phyloP scores from a whole-genome alignment of 2,888 invertebrate species.

The Lypha dubia region DNA sequence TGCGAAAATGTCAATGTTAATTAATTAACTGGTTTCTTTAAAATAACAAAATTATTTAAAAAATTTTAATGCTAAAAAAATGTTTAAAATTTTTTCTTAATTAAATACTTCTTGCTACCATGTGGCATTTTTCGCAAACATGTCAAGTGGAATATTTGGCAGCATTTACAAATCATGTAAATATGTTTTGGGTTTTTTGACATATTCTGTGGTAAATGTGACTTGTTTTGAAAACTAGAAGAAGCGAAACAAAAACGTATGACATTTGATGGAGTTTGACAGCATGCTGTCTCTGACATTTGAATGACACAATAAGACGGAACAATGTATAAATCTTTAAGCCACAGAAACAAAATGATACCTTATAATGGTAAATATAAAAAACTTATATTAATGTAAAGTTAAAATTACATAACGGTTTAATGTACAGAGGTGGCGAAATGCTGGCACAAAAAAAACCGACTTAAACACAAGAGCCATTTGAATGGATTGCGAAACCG shows the following conservation, averaged over 20 bases:
- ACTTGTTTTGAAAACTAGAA: conserved; percentile 33
- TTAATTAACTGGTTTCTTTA: neutral
- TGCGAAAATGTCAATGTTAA: neutral
- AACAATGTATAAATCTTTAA: conserved; percentile 40
- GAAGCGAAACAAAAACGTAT: conserved; percentile 12
- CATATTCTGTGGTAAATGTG: conserved; percentile 49
- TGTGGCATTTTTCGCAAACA: neutral
- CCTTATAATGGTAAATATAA: conserved; percentile 23
- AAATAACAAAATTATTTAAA: neutral
- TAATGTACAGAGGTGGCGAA: neutral
- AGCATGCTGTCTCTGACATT: conserved; percentile 54
- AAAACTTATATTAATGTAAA: conserved; percentile 10
- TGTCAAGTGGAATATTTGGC: neutral
- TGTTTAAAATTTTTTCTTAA: neutral
- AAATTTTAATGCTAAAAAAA: neutral
- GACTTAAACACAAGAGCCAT: no score
- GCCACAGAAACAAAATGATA: conserved; percentile 43
- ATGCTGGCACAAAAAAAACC: no score
- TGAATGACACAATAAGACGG: conserved; percentile 56
- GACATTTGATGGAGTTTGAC: conserved; percentile 60
- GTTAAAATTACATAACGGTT: neutral
- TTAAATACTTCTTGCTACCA: neutral
- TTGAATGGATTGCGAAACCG: no score
- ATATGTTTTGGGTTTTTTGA: conserved; percentile 1
- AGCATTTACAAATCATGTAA: neutral